phyloP scores from a whole-genome alignment of 2,113 vertebrate genomes.

The Pseudolaguvia tuberculata region DNA sequence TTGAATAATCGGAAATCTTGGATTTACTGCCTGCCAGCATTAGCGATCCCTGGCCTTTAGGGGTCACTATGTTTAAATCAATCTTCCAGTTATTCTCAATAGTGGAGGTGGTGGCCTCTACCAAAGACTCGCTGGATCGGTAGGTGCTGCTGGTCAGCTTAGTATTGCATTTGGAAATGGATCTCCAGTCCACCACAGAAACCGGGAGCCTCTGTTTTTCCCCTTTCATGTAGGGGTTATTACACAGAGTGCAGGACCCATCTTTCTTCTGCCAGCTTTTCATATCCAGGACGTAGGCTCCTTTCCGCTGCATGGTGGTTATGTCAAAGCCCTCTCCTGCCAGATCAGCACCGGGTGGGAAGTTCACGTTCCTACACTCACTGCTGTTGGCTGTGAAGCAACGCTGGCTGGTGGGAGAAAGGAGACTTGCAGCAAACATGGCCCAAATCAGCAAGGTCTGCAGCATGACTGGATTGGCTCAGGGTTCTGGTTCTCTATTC shows the following conservation, averaged over 20 bases:
- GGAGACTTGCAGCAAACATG: neutral
- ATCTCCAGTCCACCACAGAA: slow-evolving; percentile 71
- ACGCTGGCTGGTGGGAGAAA: neutral
- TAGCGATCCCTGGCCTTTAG: rapidly evolving
- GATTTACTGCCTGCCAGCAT: slow-evolving; percentile 71
- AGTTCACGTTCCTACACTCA: neutral
- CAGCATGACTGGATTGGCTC: slow-evolving; percentile 11
- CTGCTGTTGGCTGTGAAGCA: slow-evolving; percentile 25
- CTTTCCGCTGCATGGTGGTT: slow-evolving; percentile 66
- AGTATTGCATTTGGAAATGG: slow-evolving; percentile 58
- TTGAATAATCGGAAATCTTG: slow-evolving; percentile 63
- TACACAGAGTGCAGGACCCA: slow-evolving; percentile 72
- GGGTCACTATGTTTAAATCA: slow-evolving; percentile 47
- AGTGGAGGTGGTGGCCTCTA: slow-evolving; percentile 38
- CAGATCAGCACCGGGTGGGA: slow-evolving; percentile 23
- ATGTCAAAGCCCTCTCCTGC: slow-evolving; percentile 63
- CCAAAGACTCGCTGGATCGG: slow-evolving; percentile 63
- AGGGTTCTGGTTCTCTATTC: neutral
- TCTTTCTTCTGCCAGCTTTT: slow-evolving; percentile 57
- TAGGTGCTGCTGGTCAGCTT: slow-evolving; percentile 55
- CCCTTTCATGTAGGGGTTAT: slow-evolving; percentile 58
- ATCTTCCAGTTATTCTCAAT: slow-evolving; percentile 71
- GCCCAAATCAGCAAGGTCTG: neutral
- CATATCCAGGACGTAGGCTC: slow-evolving; percentile 65
- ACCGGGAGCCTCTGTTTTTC: slow-evolving; percentile 69